Base-by-base conservation (phyloP, 2,888 invertebrate species). In the Leucozona laternaria region DNA sequence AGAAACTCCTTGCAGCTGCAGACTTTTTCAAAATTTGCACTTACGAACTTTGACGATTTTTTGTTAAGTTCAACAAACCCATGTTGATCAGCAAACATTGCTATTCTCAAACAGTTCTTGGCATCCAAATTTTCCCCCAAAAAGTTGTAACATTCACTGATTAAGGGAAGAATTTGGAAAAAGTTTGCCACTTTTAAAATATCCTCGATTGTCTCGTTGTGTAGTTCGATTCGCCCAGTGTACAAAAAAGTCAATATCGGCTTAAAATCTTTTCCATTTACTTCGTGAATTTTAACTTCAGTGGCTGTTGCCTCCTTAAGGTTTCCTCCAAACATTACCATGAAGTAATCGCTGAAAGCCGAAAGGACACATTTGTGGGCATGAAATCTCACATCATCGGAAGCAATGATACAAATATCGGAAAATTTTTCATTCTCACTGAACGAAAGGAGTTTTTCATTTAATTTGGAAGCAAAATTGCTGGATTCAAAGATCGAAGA, bases 281-380 rank as follows among this genome's bases (percentile, higher is more conserved):
- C 22, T 13, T 55, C 34, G 2, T 28, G 13, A 1, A 81, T 11
- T 45, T 55, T 43, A 2, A 80, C 31, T 20, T 48, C 57, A 6
- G 20, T 34, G 4, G 48, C 13, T 2, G 15, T 45, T 11, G 43
- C n/a, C 13, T 70, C 60, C 0, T 37, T 40, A 1, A 80, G 28
- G 17, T 2, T 2, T 31, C 50, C 17, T 17, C 5, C 25, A 48
- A 81, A 76, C 76, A 81, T 62, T 11, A 4, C 20, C 10, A n/a
- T 5, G n/a, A 81, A 76, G 22, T 55, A 81, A 13, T 55, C 45
- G n/a, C 80, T 76, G 4, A 53, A n/a, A 2, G 62, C 70, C 3
- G 60, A 22, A 1, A 81, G 40, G 17, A 80, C 34, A 6, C 31
- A 20, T 8, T 34, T 48, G 43, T 76, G 76, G 2, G 43, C 55